Base-by-base conservation (phyloP, 1,140 invertebrate genomes). In the Drosophila santomea region DNA sequence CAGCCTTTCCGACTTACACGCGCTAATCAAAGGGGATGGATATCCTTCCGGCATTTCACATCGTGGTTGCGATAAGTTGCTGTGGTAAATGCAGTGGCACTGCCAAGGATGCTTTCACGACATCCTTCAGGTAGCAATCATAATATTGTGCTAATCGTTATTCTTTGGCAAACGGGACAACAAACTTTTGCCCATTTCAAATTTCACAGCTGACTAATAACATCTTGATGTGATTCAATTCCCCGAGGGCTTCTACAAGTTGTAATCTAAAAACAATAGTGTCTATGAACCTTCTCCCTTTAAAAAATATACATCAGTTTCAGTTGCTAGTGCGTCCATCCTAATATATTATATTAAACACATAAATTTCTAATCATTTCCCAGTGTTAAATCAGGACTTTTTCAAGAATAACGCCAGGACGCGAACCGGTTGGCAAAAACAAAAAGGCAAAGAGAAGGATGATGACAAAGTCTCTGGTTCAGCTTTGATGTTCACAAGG, bases 401-500 rank as follows among this genome's bases (percentile, higher is more conserved):
- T 51, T 23, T 35, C 32, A 73, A 73, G 51, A 74, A 56, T 48
- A 43, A 62, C 57, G 32, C 68, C 73, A 61, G 52, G 62, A 51
- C 51, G 68, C 58, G 69, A 74, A 75, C 69, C 52, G 55, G 61
- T 55, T 74, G 52, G 61, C 23, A 66, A 67, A 75, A 75, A 66
- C 69, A 57, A 35, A 59, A 57, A 54, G 23, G 20, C 50, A 75
- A 58, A 74, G 73, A 52, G 55, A 51, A 64, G 60, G 45, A 47
- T 81, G 67, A 86, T 85, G 74, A 85, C 82, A 85, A 85, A 85
- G 81, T 76, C 77, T 64, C 66, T 61, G 59, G 62, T 59, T 71
- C 50, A 52, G 63, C 82, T 85, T 85, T 85, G 82, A 85, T 85
- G 82, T 85, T 77, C 43, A 51, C 74, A 78, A 81, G 82, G 74